phyloP scores from a whole-genome alignment of 2,888 invertebrate species.

The Argyresthia albistria region DNA sequence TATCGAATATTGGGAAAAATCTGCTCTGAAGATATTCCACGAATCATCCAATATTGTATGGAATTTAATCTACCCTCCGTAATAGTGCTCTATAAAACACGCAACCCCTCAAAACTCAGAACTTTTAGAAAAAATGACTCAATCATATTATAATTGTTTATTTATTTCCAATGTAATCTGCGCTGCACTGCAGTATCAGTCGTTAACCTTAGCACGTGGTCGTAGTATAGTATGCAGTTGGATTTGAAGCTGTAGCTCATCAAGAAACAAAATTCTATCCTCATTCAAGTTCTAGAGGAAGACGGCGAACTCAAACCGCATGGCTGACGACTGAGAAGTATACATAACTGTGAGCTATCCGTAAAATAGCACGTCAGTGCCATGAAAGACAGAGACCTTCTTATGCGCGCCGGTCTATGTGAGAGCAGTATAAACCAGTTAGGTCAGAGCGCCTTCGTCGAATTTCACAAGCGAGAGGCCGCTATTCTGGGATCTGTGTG shows the following conservation, averaged over 20 bases:
- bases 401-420: slow-evolving; percentile 27
- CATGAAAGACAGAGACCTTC: slow-evolving; percentile 40
- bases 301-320: slow-evolving; percentile 69
- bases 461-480: slow-evolving; percentile 32
- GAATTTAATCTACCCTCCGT: no score
- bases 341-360: slow-evolving; percentile 70
- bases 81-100: no score
- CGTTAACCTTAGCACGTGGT: slow-evolving; percentile 67
- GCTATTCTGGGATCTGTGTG: slow-evolving; percentile 26
- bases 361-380: slow-evolving; percentile 66
- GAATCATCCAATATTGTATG: no score
- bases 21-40: no score
- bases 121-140: not conserved
- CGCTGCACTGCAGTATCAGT: slow-evolving; percentile 54
- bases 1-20: no score
- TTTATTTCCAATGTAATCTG: slow-evolving; percentile 61
- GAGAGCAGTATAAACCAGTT: slow-evolving; percentile 42
- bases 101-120: no score
- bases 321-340: slow-evolving; percentile 70
- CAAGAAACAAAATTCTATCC: slow-evolving; percentile 60
- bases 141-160: slow-evolving; percentile 34
- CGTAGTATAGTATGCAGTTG: slow-evolving; percentile 63
- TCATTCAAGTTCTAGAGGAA: slow-evolving; percentile 71
- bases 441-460: slow-evolving; percentile 65
- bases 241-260: slow-evolving; percentile 70